Evolutionary conservation across 2,797 vertebrate genomes (phyloP).

Genomic region (Alauda arvensis): DNA sequence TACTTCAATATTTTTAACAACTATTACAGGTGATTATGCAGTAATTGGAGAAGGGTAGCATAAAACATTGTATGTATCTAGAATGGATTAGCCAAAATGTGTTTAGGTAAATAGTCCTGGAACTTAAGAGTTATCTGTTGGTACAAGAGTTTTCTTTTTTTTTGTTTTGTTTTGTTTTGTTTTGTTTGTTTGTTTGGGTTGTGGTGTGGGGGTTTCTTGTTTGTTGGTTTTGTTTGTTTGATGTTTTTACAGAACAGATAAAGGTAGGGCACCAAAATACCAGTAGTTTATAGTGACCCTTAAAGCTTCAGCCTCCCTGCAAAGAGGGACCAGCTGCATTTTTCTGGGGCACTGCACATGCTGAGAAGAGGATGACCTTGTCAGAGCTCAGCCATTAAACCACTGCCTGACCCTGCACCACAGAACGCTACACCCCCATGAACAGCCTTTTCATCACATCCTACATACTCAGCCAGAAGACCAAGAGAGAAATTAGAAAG

Average conservation of each 20-base stretch:
- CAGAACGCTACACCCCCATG: neutral
- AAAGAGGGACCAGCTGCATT: neutral
- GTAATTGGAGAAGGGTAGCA: neutral
- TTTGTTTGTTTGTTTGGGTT: neutral
- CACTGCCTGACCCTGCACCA: rapidly evolving
- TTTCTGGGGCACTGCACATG: neutral
- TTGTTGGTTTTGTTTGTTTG: neutral
- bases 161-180: neutral
- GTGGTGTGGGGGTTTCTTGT: neutral
- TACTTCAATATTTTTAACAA: neutral
- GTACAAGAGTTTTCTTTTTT: neutral
- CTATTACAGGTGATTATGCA: neutral
- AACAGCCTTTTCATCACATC: neutral
- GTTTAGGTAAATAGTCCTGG: neutral
- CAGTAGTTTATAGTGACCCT: neutral
- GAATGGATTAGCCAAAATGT: neutral
- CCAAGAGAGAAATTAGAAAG: neutral
- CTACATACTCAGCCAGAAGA: neutral
- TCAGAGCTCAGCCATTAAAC: neutral
- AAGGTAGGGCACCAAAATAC: neutral
- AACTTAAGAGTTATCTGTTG: neutral
- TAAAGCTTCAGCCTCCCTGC: neutral
- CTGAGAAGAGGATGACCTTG: neutral
- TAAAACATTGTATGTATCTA: neutral
- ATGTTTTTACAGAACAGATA: neutral